A percentile compares a stretch with the other conserved stretches of the same genome.
phyloP scores from a whole-genome alignment of 2,797 vertebrate genomes.

The Menidia menidia region DNA sequence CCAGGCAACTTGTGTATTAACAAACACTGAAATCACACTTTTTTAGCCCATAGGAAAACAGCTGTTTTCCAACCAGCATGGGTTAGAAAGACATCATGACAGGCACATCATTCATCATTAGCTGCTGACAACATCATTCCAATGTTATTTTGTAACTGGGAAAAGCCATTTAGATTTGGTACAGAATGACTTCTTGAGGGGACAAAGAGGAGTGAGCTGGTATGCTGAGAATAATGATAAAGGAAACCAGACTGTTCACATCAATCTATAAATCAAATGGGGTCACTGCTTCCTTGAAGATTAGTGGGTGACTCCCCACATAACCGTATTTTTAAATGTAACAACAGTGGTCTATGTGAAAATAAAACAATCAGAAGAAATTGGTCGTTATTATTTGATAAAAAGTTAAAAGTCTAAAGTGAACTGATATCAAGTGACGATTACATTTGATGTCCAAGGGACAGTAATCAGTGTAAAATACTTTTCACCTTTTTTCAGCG shows the following conservation, averaged over 20 bases:
- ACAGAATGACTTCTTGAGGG: constrained; percentile 55
- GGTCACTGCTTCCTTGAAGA: constrained; percentile 53
- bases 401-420: too few species aligned
- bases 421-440: too few species aligned
- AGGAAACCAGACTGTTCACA: constrained; percentile 67
- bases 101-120: constrained; percentile 57
- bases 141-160: constrained; percentile 33
- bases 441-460: too few species aligned
- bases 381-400: too few species aligned
- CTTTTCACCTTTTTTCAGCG: too few species aligned
- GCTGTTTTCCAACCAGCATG: constrained; percentile 59
- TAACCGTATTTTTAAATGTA: background rate
- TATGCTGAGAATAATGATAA: constrained; percentile 69
- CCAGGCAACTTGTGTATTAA: constrained; percentile 71
- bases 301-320: constrained; percentile 60
- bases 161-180: constrained; percentile 35
- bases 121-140: constrained; percentile 34
- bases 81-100: constrained; percentile 70
- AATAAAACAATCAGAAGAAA: too few species aligned
- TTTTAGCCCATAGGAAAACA: constrained; percentile 52
- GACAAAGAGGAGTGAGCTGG: constrained; percentile 74
- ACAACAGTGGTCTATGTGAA: background rate
- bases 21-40: constrained; percentile 57
- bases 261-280: constrained; percentile 73
- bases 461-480: too few species aligned